Conservation (phyloP, 2,797 vertebrate species). For the Heteromormyrus szaboi region DNA sequence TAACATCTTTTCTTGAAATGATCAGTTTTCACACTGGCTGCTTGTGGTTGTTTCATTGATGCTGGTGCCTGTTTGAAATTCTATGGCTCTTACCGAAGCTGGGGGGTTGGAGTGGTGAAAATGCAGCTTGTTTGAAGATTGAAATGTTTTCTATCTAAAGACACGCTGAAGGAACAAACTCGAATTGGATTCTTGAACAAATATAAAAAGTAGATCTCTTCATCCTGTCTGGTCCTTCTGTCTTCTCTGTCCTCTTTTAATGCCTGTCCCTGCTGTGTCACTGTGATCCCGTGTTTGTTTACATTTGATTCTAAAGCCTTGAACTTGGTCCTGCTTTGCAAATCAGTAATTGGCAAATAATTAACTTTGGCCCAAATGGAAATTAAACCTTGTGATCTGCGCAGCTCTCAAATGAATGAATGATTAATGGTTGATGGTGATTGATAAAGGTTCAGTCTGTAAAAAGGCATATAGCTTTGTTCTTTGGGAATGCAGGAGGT, state of each 20-base stretch:
- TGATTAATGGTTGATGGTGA: neutral
- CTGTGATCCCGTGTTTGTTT: neutral
- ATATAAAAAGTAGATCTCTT: neutral
- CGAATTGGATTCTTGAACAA: neutral
- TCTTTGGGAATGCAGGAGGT: neutral
- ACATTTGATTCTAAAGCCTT: neutral
- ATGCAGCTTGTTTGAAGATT: neutral
- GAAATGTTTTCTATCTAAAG: neutral
- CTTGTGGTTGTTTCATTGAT: neutral
- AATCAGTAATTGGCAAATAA: neutral
- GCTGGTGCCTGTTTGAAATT: neutral
- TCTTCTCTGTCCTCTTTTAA: neutral
- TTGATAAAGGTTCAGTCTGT: neutral
- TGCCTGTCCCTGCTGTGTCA: neutral
- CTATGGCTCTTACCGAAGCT: neutral
- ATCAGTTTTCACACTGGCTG: neutral
- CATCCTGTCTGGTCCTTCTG: neutral
- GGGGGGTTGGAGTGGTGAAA: neutral
- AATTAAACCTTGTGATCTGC: neutral
- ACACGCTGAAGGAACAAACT: neutral
- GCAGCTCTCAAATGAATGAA: neutral
- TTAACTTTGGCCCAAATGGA: neutral
- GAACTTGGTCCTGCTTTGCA: neutral
- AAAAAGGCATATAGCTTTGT: neutral
- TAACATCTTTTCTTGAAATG: neutral